Evolutionary conservation across 2,888 invertebrate species (phyloP).

Genomic region (Bimastos eiseni): DNA sequence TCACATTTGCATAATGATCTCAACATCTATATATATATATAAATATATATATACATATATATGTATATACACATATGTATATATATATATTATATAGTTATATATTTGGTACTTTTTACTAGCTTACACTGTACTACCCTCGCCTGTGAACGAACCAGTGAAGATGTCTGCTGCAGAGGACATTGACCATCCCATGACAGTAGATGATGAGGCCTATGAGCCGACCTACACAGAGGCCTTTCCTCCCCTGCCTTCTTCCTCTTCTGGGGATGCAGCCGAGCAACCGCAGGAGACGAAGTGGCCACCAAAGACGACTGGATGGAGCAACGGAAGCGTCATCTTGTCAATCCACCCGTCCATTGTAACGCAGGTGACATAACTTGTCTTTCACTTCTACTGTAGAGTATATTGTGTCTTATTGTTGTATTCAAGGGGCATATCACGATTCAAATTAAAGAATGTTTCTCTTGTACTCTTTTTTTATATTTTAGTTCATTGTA

Average conservation of each 20-base stretch:
- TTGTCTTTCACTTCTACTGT: not conserved
- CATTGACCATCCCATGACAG: slow-evolving; percentile 42
- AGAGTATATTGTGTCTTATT: too few species aligned
- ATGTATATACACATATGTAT: too few species aligned
- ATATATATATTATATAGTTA: not conserved
- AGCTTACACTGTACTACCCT: not conserved
- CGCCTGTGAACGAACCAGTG: not conserved
- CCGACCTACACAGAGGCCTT: slow-evolving; percentile 80
- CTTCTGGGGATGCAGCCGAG: not conserved
- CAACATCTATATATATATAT: too few species aligned
- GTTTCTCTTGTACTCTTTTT: not conserved
- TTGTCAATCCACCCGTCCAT: slow-evolving; percentile 71
- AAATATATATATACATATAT: too few species aligned
- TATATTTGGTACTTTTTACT: not conserved
- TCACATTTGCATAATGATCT: too few species aligned
- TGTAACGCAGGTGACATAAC: slow-evolving; percentile 73
- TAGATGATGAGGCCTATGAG: slow-evolving; percentile 66
- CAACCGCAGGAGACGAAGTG: not conserved
- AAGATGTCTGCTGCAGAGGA: not conserved
- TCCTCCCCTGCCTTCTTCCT: slow-evolving; percentile 76
- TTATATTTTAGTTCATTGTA: not conserved
- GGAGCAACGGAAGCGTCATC: slow-evolving; percentile 69
- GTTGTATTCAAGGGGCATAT: too few species aligned
- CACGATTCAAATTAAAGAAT: too few species aligned
- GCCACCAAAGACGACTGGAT: not conserved